Evolutionary conservation across 1,140 invertebrate genomes (phyloP), one percentile per base, ranked within the genome.

Genomic region (Drosophila sp.): DNA sequence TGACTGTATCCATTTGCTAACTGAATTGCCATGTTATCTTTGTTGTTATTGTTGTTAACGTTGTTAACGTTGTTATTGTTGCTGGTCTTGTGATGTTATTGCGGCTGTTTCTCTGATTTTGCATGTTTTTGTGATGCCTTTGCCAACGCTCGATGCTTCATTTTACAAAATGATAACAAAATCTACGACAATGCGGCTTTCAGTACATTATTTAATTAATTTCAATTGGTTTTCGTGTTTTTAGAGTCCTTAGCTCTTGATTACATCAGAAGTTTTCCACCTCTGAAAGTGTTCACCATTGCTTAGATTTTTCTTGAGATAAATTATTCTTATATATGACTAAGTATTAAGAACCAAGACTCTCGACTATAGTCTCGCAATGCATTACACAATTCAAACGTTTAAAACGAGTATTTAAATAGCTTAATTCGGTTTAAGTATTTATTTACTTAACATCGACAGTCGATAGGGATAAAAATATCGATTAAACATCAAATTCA

Each of bases 1-100:
- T 73, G 65, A 67, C 64, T 72, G 48, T 67, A 51, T 67, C 70
- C 9, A 66, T 59, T 72, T 67, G 63, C 32, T 67, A 45, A 67
- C 62, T 34, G 56, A 67, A 72, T 73, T 73, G 54, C 38, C 56
- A 48, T 73, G 48, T 73, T 73, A 61, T 57, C 43, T 16, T 40
- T 53, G 43, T 69, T 67, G 46, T 36, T 73, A 18, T 9, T 48
- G 14, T 7, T 40, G 11, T 16, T 63, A 13, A n/a, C 34, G 27
- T 36, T 67, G 45, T 27, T 73, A 18, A 5, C 36, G 16, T 7
- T 40, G 11, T 18, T 64, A 13, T 25, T 59, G 46, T 46, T 65
- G 41, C 45, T 56, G 59, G 4, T 16, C 38, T 48, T 63, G 56
- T 61, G 29, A 25, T 59, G 57, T 45, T 45, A 11, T 27, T 41